Conservation (phyloP, 2,113 vertebrate species). For the Xenopus laevis region DNA sequence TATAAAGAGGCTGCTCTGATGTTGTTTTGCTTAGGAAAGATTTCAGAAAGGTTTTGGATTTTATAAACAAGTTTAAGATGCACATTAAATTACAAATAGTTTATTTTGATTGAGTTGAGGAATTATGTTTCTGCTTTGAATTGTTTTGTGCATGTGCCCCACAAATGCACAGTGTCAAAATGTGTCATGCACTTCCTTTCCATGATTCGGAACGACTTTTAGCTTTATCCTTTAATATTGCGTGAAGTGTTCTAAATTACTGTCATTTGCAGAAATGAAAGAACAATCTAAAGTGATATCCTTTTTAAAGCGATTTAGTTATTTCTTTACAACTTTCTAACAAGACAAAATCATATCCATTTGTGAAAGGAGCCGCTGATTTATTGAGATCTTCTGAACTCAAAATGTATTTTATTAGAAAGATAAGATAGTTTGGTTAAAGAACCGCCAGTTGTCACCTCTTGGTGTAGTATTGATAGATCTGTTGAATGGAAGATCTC, state of each 20-base stretch:
- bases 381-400: neutral
- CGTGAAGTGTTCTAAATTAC: conserved; percentile 32
- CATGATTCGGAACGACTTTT: neutral
- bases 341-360: conserved; percentile 23
- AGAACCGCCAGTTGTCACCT: neutral
- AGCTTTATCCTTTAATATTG: conserved; percentile 16
- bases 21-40: no score
- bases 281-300: conserved; percentile 4
- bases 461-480: no score
- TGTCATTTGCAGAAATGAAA: conserved; percentile 35
- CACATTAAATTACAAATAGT: no score
- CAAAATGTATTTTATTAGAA: neutral
- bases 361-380: neutral
- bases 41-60: no score
- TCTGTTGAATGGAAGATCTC: neutral
- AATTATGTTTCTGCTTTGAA: no score
- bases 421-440: neutral
- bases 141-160: neutral
- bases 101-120: no score
- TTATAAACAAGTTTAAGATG: no score
- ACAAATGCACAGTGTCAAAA: conserved; percentile 1
- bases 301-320: conserved; percentile 12
- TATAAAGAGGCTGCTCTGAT: no score
- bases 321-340: conserved; percentile 17
- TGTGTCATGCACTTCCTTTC: neutral